These are phyloP conservation scores for Hirudinaria manillensis DNA, from an alignment of 2,888 invertebrate genomes.

Conservation along the genomic window DNA sequence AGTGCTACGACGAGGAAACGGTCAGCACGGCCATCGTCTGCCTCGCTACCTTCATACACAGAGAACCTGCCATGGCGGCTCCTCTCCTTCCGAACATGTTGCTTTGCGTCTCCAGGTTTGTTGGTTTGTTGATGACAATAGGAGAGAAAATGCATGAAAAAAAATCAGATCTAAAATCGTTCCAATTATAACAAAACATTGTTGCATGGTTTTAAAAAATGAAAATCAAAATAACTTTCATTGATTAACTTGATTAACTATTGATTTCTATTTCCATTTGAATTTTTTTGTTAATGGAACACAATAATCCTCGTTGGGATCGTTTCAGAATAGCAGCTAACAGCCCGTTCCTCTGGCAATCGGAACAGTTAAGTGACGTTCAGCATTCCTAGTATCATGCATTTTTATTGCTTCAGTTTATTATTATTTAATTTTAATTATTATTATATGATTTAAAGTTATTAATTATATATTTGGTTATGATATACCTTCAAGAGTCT, in stretches of 20 bases:
- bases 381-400: neutral
- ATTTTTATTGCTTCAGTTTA: neutral
- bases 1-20: constrained; percentile 88
- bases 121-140: neutral
- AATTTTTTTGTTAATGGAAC: too few relatives aligned
- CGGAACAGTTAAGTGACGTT: constrained; percentile 45
- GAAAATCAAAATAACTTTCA: too few relatives aligned
- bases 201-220: too few relatives aligned
- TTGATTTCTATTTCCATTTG: too few relatives aligned
- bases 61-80: constrained; percentile 87
- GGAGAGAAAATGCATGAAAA: too few relatives aligned
- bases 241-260: too few relatives aligned
- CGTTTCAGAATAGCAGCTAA: constrained; percentile 49
- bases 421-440: neutral
- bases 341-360: constrained; percentile 53
- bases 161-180: neutral
- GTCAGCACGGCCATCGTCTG: constrained; percentile 86
- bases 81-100: constrained; percentile 84
- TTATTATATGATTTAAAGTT: neutral
- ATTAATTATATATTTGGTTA: neutral
- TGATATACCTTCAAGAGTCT: neutral
- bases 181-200: too few relatives aligned
- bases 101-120: constrained; percentile 70
- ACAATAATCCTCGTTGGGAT: neutral
- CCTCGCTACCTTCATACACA: constrained; percentile 87